These are phyloP conservation scores for Emydura subglobosa DNA, from an alignment of 2,113 vertebrate genomes.

Conservation along the genomic window DNA sequence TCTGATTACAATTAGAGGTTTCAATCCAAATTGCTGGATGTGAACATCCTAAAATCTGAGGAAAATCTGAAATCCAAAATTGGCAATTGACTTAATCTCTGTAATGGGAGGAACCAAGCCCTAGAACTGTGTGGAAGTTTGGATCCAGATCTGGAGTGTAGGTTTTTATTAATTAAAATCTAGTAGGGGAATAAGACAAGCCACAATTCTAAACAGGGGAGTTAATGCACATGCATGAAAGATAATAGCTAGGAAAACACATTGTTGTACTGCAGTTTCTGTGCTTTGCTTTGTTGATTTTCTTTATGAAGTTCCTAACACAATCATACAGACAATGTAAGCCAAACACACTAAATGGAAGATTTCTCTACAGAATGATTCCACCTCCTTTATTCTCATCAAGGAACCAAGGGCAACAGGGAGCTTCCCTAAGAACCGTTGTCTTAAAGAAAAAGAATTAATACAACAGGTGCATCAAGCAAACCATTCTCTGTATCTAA, in stretches of 20 bases:
- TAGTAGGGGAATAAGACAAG: not conserved
- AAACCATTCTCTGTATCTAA: not conserved
- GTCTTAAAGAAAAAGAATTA: not conserved
- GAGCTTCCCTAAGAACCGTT: not conserved
- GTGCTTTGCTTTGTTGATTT: not conserved
- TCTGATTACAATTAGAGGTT: not conserved
- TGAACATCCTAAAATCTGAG: not conserved
- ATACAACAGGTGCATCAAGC: not conserved
- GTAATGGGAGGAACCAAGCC: accelerated
- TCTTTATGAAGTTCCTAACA: not conserved
- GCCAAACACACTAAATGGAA: not conserved
- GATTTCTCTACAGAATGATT: not conserved
- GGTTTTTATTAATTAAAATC: not conserved
- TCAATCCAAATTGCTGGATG: not conserved
- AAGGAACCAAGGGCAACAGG: not conserved
- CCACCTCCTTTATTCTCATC: not conserved
- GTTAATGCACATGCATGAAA: not conserved
- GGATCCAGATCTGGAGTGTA: not conserved
- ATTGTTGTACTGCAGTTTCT: not conserved
- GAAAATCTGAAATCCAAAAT: not conserved
- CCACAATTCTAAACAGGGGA: not conserved
- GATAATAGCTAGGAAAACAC: not conserved
- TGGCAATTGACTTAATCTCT: not conserved
- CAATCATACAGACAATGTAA: accelerated
- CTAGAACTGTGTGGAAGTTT: not conserved